Evolutionary conservation across 1,140 invertebrate species (phyloP).

Genomic region (Diachasma alloeum): DNA sequence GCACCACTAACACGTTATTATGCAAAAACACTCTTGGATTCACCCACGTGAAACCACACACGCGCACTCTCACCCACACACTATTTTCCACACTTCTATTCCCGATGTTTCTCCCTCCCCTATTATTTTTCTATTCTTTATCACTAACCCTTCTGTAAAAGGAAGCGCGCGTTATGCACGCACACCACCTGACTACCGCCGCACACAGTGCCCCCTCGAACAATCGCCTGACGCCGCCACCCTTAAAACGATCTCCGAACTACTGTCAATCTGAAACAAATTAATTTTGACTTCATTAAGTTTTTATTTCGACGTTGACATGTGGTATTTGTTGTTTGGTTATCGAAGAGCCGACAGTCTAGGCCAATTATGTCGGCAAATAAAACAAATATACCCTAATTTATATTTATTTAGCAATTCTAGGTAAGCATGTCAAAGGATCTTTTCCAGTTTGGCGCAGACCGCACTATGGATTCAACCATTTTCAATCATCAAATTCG

Average conservation of each 20-base stretch:
- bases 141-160: constrained; percentile 36
- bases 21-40: not conserved
- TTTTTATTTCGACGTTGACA: not conserved
- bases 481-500: too few relatives aligned
- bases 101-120: constrained; percentile 27
- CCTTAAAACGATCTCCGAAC: constrained; percentile 41
- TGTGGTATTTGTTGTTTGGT: not conserved
- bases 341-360: too few relatives aligned
- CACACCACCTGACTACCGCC: constrained; percentile 40
- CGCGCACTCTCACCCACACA: not conserved
- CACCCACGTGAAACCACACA: not conserved
- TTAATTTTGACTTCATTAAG: not conserved
- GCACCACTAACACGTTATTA: constrained; percentile 9
- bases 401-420: too few relatives aligned
- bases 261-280: constrained; percentile 33
- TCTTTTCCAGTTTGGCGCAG: too few relatives aligned
- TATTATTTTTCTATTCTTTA: constrained; percentile 2
- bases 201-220: constrained; percentile 35
- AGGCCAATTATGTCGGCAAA: too few relatives aligned
- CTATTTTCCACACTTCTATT: constrained; percentile 22
- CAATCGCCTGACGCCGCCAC: constrained; percentile 44
- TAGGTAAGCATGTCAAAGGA: too few relatives aligned
- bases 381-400: too few relatives aligned
- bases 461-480: too few relatives aligned
- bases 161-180: constrained; percentile 21